phyloP scores from a whole-genome alignment of 2,888 invertebrate species.

The Eilema griseolum region DNA sequence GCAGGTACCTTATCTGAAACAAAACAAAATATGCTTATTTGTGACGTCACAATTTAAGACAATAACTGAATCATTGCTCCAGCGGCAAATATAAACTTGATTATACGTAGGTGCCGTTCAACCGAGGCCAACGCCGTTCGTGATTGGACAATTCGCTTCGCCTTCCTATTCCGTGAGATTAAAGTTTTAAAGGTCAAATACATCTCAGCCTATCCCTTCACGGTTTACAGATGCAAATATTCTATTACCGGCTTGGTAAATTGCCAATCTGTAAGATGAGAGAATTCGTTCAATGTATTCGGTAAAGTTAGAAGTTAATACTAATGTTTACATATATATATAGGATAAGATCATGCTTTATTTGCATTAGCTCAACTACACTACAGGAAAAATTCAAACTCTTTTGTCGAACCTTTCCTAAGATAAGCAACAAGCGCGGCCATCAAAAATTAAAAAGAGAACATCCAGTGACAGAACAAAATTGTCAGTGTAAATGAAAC shows the following conservation, averaged over 20 bases:
- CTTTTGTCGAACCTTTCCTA: constrained; percentile 12
- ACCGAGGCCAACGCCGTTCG: neutral
- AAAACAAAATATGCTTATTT: constrained; percentile 5
- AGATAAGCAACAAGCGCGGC: constrained; percentile 22
- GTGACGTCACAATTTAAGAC: neutral
- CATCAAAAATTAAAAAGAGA: constrained; percentile 52
- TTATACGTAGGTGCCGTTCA: neutral
- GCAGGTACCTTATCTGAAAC: constrained; percentile 78
- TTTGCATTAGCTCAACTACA: neutral
- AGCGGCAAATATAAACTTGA: neutral
- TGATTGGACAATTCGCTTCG: neutral
- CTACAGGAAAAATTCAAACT: neutral
- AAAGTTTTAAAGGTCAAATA: no score
- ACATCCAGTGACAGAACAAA: constrained; percentile 38
- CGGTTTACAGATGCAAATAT: no score
- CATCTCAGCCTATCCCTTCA: no score
- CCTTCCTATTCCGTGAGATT: no score
- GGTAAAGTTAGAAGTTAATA: no score
- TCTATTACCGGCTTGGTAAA: no score
- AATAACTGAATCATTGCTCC: neutral
- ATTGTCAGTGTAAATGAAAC: constrained; percentile 36
- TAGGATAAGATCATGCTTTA: no score
- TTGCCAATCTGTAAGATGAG: no score
- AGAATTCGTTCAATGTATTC: no score
- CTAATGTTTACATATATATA: no score